Conservation (phyloP, 2,797 vertebrate species). For the Scyliorhinus canicula region DNA sequence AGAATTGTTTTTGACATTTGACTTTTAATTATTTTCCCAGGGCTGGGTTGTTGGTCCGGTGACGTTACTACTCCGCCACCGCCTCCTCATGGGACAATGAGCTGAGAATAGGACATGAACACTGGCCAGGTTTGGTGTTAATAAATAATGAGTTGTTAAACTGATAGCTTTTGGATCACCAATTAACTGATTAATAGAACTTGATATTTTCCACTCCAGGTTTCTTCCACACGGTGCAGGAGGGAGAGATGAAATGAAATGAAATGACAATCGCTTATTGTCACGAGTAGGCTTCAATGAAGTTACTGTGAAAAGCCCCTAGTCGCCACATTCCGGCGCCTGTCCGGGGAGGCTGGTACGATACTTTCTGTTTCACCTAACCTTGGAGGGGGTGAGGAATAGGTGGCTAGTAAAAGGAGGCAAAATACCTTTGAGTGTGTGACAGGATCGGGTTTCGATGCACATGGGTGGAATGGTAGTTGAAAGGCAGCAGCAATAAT, state of each 20-base stretch:
- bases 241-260: too few relatives aligned
- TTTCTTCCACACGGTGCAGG: neutral
- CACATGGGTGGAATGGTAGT: neutral
- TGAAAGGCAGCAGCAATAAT: neutral
- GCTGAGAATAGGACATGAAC: neutral
- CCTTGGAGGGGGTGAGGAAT: neutral
- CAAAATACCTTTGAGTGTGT: neutral
- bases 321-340: too few relatives aligned
- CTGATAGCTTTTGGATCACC: neutral
- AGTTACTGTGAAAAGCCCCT: too few relatives aligned
- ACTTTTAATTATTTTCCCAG: too few relatives aligned
- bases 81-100: neutral
- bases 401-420: neutral
- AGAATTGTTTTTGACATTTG: too few relatives aligned
- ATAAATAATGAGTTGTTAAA: constrained; percentile 16
- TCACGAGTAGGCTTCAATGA: too few relatives aligned
- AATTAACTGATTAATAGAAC: constrained; percentile 19
- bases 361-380: neutral
- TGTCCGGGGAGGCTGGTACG: too few relatives aligned
- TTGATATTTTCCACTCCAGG: neutral
- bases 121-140: neutral
- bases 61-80: too few relatives aligned
- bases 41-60: too few relatives aligned
- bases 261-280: too few relatives aligned
- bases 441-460: neutral